A percentile compares a stretch with the other conserved stretches of the same genome.
These are phyloP conservation scores for Lasioglossum figueresi DNA, from an alignment of 2,888 invertebrate species.

Conservation along the genomic window DNA sequence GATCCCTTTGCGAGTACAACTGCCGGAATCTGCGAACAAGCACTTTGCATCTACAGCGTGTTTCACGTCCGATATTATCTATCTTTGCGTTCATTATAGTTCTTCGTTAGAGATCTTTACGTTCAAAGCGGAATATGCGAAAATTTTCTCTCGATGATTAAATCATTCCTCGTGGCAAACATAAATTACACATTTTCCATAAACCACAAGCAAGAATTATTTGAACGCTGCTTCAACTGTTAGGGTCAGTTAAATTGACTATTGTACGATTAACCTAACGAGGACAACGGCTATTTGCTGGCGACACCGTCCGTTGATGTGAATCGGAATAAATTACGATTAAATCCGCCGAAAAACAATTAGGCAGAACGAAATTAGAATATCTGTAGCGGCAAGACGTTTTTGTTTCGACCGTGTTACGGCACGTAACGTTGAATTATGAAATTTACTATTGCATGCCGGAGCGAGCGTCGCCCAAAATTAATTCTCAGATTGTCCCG, in stretches of 20 bases:
- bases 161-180: background rate
- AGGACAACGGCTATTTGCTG: background rate
- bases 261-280: background rate
- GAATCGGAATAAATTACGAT: conserved; percentile 14
- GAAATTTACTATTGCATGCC: conserved; percentile 5
- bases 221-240: background rate
- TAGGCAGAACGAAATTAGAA: conserved; percentile 28
- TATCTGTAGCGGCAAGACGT: conserved; percentile 14
- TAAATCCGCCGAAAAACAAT: conserved; percentile 11
- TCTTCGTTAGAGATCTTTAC: too few relatives aligned
- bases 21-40: background rate
- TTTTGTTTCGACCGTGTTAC: background rate
- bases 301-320: background rate
- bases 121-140: background rate
- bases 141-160: background rate
- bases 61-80: background rate
- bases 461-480: background rate
- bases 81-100: background rate
- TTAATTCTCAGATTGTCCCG: conserved; percentile 31
- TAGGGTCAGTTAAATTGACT: background rate
- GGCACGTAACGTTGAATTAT: conserved; percentile 14
- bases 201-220: too few relatives aligned
- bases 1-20: background rate
- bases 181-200: background rate
- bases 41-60: background rate